These are phyloP conservation scores for Parotia lawesii DNA, from an alignment of 2,113 vertebrate species.

Conservation along the genomic window DNA sequence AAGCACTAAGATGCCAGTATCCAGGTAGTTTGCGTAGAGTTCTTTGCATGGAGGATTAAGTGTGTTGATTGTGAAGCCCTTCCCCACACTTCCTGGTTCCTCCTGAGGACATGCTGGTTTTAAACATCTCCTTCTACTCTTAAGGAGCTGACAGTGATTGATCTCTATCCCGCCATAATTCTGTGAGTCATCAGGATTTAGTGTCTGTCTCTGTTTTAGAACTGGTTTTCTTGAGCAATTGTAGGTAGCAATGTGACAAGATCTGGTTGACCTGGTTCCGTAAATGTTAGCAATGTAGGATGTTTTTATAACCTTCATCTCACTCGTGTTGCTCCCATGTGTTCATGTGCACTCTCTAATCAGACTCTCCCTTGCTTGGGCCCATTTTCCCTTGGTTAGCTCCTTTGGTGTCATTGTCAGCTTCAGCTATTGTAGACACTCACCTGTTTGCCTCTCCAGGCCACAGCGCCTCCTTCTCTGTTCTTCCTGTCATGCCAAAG, in stretches of 20 bases:
- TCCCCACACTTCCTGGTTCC: not conserved
- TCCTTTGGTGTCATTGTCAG: not conserved
- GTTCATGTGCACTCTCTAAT: not conserved
- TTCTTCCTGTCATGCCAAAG: not conserved
- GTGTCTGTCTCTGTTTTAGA: not conserved
- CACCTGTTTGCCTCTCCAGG: not conserved
- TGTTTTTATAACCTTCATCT: not conserved
- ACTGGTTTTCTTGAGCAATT: not conserved
- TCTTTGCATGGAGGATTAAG: not conserved
- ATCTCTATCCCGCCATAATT: not conserved
- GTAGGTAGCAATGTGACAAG: not conserved
- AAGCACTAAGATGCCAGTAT: not conserved
- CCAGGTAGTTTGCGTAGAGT: not conserved
- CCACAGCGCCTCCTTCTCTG: not conserved
- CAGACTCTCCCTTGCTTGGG: no score
- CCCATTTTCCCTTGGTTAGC: not conserved
- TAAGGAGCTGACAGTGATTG: not conserved
- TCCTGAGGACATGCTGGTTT: not conserved
- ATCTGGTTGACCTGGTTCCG: not conserved
- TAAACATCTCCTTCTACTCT: not conserved
- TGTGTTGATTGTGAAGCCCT: accelerated
- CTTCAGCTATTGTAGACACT: not conserved
- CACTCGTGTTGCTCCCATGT: accelerated
- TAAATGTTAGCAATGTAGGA: not conserved
- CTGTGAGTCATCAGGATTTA: not conserved